Evolutionary conservation across 2,113 vertebrate species (phyloP), one percentile per base, ranked within the genome.

Genomic region (Cromileptes altivelis): DNA sequence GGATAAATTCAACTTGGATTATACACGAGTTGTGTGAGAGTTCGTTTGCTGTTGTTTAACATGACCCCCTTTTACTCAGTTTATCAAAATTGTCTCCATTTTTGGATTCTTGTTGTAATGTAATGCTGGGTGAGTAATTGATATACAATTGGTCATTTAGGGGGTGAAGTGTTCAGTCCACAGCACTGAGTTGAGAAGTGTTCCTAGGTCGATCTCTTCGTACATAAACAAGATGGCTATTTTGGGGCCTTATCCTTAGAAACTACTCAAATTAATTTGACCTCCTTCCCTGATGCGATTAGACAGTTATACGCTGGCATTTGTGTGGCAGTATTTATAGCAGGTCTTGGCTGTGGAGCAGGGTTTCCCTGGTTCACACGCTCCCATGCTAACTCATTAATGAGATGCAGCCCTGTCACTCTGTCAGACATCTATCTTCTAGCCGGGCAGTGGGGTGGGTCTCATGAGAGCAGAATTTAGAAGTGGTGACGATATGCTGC

Each of bases 311-410:
- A 85, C 45, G 27, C n/a, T 68, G 72, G 27, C 72, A 42, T 60
- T 25, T 49, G 67, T 56, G 75, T 42, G 52, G 18, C 8, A 2
- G 85, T 87, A 87, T 89, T 90, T 84, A 86, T 87, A 89, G 87
- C 82, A 40, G 19, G 12, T n/a, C 63, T 58, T 80, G 75, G 84
- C 72, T 58, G 33, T 64, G 0, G 15, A 40, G n/a, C 68, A 80
- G 77, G 79, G 72, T 78, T 90, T 85, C 77, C 86, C 75, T 56
- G 45, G 60, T 75, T 71, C 61, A 58, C 78, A 70, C 30, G 7
- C 70, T 71, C 23, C 42, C 72, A 60, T 50, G 71, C 63, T n/a
- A 71, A 75, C 69, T 75, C 58, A 78, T 75, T 85, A 87, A 88
- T 83, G 79, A 70, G 84, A 71, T 85, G 56, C 80, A 6, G 4